phyloP scores from a whole-genome alignment of 2,888 invertebrate species.

The Balanococcus diminutus region DNA sequence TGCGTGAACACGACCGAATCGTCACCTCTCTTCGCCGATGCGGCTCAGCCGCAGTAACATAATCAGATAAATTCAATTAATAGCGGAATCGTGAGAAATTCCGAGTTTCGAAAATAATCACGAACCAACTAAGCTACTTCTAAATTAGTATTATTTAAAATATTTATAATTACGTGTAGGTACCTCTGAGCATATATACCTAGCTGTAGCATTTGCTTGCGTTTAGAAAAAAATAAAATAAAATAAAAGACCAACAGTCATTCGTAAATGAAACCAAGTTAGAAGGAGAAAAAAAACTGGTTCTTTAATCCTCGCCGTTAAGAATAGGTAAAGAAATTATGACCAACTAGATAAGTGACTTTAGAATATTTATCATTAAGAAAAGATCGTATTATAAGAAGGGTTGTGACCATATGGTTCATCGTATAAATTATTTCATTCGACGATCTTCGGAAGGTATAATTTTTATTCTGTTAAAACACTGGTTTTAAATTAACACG shows the following conservation, averaged over 20 bases:
- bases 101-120: slow-evolving; percentile 43
- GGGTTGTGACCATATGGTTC: slow-evolving; percentile 37
- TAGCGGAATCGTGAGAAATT: slow-evolving; percentile 49
- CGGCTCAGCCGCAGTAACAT: background rate
- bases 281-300: slow-evolving; percentile 35
- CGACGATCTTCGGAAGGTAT: background rate
- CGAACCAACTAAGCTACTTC: background rate
- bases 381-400: background rate
- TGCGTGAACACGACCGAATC: slow-evolving; percentile 45
- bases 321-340: slow-evolving; percentile 38
- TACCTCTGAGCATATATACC: slow-evolving; percentile 21
- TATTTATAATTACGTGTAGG: slow-evolving; percentile 29
- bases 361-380: slow-evolving; percentile 24
- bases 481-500: slow-evolving; percentile 16
- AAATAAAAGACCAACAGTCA: background rate
- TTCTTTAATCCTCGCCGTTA: slow-evolving; percentile 34
- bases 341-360: slow-evolving; percentile 40
- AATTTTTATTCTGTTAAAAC: slow-evolving; percentile 41
- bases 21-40: too few species aligned
- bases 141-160: slow-evolving; percentile 44
- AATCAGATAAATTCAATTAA: slow-evolving; percentile 51
- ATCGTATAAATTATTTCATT: slow-evolving; percentile 13
- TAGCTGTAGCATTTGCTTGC: too few species aligned
- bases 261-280: background rate
- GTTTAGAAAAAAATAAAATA: slow-evolving; percentile 4